phyloP scores from a whole-genome alignment of 2,888 invertebrate genomes.

The Sphinx pinastri region DNA sequence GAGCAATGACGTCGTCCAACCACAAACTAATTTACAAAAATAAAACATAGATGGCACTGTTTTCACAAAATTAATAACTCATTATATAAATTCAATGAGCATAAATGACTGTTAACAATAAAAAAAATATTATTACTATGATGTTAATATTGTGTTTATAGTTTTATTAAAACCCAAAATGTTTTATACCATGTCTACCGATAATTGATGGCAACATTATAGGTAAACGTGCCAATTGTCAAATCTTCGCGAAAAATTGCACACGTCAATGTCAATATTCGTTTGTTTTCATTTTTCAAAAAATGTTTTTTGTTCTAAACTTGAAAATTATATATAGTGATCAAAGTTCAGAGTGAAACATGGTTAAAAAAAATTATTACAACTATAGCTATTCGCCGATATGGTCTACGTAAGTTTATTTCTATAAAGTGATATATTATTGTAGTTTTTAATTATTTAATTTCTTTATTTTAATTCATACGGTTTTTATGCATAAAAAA shows the following conservation, averaged over 20 bases:
- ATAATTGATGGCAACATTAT: too few relatives aligned
- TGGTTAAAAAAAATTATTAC: slow-evolving; percentile 45
- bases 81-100: too few relatives aligned
- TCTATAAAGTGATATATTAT: background rate
- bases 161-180: too few relatives aligned
- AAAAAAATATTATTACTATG: too few relatives aligned
- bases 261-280: background rate
- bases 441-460: background rate
- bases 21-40: too few relatives aligned
- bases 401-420: slow-evolving; percentile 51
- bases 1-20: too few relatives aligned
- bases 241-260: background rate
- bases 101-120: too few relatives aligned
- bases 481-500: background rate
- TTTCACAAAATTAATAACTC: too few relatives aligned
- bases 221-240: background rate
- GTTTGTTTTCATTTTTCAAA: background rate
- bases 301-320: background rate
- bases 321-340: background rate
- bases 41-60: too few relatives aligned
- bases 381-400: slow-evolving; percentile 57
- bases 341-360: background rate
- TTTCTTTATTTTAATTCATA: background rate
- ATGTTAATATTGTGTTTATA: too few relatives aligned
- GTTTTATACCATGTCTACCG: too few relatives aligned